A percentile compares a stretch with the other conserved stretches of the same genome.
Evolutionary conservation across 2,797 vertebrate species (phyloP).

Genomic region (Falco naumanni): DNA sequence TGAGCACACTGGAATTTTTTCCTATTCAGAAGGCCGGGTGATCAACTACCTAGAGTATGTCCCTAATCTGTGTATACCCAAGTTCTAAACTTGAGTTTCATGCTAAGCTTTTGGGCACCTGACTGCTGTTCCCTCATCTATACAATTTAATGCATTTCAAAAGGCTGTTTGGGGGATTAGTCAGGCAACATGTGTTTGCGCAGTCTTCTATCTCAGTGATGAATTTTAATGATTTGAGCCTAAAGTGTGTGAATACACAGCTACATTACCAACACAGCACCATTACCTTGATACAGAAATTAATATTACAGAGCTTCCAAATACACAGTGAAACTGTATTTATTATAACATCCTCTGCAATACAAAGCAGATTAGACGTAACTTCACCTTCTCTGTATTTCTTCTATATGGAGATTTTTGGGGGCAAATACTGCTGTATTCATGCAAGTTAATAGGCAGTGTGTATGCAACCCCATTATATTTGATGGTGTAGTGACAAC

Average conservation of each 20-base stretch:
- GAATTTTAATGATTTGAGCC: not conserved
- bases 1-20: not conserved
- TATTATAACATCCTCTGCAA: not conserved
- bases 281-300: not conserved
- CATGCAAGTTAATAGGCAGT: not conserved
- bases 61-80: not conserved
- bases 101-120: not conserved
- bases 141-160: not conserved
- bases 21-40: not conserved
- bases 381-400: not conserved
- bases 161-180: not conserved
- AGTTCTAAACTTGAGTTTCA: not conserved
- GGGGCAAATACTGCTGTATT: not conserved
- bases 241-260: not conserved
- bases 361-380: not conserved
- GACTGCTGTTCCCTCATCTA: not conserved
- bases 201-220: not conserved
- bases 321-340: not conserved
- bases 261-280: not conserved
- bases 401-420: not conserved
- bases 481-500: conserved; percentile 9
- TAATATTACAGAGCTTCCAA: not conserved
- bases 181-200: not conserved
- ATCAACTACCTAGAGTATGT: not conserved
- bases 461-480: conserved; percentile 22